Evolutionary conservation across 2,797 vertebrate genomes (phyloP).

Genomic region (Pseudochirops cupreus): DNA sequence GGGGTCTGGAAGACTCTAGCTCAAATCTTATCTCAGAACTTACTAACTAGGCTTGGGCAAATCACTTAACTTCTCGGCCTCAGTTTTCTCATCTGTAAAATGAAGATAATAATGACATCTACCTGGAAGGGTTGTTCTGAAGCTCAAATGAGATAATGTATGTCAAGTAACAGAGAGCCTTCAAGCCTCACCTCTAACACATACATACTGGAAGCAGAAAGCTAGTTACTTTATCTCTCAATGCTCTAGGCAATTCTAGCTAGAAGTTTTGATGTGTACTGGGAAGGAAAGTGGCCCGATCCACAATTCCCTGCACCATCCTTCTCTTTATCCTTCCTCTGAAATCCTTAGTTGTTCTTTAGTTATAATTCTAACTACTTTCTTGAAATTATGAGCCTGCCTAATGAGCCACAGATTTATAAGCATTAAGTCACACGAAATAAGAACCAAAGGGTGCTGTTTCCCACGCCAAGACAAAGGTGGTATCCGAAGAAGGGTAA

Average conservation of each 20-base stretch:
- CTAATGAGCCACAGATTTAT: constrained; percentile 45
- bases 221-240: neutral
- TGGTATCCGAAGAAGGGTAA: constrained; percentile 43
- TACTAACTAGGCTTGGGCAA: neutral
- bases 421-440: constrained; percentile 45
- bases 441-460: constrained; percentile 35
- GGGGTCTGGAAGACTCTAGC: neutral
- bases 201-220: neutral
- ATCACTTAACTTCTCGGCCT: neutral
- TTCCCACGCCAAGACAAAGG: constrained; percentile 44
- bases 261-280: neutral
- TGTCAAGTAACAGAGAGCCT: neutral
- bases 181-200: neutral
- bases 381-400: constrained; percentile 44
- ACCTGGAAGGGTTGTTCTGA: neutral
- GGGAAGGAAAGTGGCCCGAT: neutral
- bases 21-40: neutral
- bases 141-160: neutral
- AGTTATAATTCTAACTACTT: constrained; percentile 3
- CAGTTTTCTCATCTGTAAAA: neutral
- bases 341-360: constrained; percentile 35
- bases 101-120: neutral
- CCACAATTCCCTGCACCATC: neutral
- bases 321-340: neutral
- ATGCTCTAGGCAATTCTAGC: neutral